Evolutionary conservation across 2,888 invertebrate species (phyloP), one percentile per base, ranked within the genome.

Genomic region (Cosmopolites sordidus): DNA sequence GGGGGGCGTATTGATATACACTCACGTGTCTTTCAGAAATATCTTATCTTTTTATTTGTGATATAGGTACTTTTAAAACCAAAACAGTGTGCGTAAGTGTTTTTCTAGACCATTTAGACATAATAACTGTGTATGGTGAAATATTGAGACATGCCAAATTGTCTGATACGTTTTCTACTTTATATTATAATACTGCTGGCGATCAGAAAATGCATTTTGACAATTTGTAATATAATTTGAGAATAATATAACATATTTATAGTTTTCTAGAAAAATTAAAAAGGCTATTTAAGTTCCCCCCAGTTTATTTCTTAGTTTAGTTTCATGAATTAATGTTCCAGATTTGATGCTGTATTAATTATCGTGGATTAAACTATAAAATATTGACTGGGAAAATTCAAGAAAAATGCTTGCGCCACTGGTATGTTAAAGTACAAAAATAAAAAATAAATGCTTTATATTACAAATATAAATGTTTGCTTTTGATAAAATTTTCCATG

Each of bases 51-150:
- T 48, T 14, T 52, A 51, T 56, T 56, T 56, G 56, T 56, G 56
- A 56, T 55, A 56, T 56, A 52, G 56, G 44, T 54, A 54, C 44
- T 39, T 54, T 55, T 33, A 33, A 51, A 52, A 56, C 43, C 45
- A 51, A 51, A 48, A 48, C 38, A 30, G 56, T 56, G 46, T 45
- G 51, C 55, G 51, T 52, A 6, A 48, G 51, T 52, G 51, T 56
- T 56, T 56, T 56, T 56, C 56, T 51, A 51, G 55, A n/a, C n/a
- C n/a, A n/a, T 3, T 22, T 22, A 22, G 8, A 22, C 8, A 3
- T 5, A 22, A 3, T 22, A 8, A 22, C 8, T 5, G 22, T 22
- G 22, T 8, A 22, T 22, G n/a, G n/a, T n/a, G n/a, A n/a, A n/a
- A n/a, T n/a, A n/a, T n/a, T n/a, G n/a, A n/a, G n/a, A n/a, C n/a